Evolutionary conservation across 2,888 invertebrate genomes (phyloP).

Genomic region (Xanthia icteritia): DNA sequence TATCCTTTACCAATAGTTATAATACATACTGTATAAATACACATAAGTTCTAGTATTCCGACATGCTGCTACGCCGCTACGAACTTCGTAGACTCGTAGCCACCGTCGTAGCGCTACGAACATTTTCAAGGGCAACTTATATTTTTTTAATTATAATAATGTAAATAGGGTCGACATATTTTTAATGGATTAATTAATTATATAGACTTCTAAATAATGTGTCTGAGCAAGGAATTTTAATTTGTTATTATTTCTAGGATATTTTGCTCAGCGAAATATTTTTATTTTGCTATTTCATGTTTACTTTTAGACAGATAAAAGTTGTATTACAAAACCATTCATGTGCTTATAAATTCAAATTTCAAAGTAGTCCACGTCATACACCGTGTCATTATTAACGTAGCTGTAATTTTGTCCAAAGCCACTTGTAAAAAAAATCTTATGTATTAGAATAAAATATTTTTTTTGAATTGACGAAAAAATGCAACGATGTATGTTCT

Average conservation of each 20-base stretch:
- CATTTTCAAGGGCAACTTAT: slow-evolving; percentile 35
- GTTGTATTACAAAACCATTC: not conserved
- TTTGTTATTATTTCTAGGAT: not conserved
- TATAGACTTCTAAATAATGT: not conserved
- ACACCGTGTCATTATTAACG: not conserved
- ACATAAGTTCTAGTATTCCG: slow-evolving; percentile 6
- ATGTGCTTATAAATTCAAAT: not conserved
- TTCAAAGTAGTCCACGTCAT: not conserved
- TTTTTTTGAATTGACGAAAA: not conserved
- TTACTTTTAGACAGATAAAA: not conserved
- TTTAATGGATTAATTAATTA: slow-evolving; percentile 26
- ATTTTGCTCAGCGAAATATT: not conserved
- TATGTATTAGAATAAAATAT: not conserved
- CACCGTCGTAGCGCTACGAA: slow-evolving; percentile 33
- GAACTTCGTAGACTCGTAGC: slow-evolving; percentile 45
- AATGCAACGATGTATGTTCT: not conserved
- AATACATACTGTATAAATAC: not conserved
- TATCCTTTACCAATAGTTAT: too few relatives aligned
- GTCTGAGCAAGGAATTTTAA: not conserved
- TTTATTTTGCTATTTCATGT: not conserved
- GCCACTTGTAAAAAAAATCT: not conserved
- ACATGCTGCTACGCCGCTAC: slow-evolving; percentile 34
- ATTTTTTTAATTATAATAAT: slow-evolving; percentile 1
- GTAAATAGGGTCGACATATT: not conserved
- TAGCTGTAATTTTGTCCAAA: not conserved